Conservation (phyloP, 2,797 vertebrate species). For the Onychomys torridus region DNA sequence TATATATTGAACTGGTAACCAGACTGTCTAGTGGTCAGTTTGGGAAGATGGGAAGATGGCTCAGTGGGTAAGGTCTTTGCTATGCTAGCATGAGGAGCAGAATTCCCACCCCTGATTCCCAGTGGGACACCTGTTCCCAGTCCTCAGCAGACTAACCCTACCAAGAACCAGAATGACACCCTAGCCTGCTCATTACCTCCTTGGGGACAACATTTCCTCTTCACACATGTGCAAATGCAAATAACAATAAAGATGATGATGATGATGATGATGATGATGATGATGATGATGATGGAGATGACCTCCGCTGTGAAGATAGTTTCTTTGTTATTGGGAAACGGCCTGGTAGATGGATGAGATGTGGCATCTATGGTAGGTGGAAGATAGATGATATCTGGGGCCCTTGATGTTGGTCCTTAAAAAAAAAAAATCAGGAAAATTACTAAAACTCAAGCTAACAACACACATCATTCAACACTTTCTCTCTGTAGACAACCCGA, state of each 20-base stretch:
- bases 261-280: accelerated
- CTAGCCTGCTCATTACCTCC: background rate
- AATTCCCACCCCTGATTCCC: too few relatives aligned
- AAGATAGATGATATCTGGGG: accelerated
- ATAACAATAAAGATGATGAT: accelerated
- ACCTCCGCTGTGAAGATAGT: accelerated
- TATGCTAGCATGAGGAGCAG: background rate
- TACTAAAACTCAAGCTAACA: background rate
- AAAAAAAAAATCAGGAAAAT: background rate
- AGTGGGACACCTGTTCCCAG: too few relatives aligned
- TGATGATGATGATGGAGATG: accelerated
- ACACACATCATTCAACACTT: background rate
- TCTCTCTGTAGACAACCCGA: background rate
- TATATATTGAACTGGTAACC: background rate
- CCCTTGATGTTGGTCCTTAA: background rate
- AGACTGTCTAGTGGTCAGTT: background rate
- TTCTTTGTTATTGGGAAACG: too few relatives aligned
- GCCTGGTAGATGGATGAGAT: background rate
- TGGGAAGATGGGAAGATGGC: too few relatives aligned
- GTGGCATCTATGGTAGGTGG: too few relatives aligned
- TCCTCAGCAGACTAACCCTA: background rate
- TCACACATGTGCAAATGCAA: accelerated
- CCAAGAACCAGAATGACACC: background rate
- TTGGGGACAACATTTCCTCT: too few relatives aligned
- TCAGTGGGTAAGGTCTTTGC: too few relatives aligned